Evolutionary conservation across 2,888 invertebrate genomes (phyloP).

Genomic region (Lissonota sp.): DNA sequence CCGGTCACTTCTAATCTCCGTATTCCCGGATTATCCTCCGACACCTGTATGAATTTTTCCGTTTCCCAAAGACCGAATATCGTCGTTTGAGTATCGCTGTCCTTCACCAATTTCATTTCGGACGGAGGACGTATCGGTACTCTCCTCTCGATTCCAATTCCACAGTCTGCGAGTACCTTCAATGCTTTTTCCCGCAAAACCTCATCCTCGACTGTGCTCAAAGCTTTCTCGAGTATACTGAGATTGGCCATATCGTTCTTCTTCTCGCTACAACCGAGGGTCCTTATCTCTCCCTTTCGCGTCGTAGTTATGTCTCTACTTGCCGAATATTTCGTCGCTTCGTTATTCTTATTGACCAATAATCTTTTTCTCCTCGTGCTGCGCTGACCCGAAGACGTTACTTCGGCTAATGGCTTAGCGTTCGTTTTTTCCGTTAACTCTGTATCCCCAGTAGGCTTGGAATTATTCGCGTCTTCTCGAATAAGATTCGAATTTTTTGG

Average conservation of each 20-base stretch:
- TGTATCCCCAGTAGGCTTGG: neutral
- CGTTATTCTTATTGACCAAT: neutral
- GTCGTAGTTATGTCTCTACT: neutral
- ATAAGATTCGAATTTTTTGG: neutral
- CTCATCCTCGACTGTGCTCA: conserved; percentile 73
- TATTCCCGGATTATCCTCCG: conserved; percentile 6
- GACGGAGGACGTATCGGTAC: conserved; percentile 67
- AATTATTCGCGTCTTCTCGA: too few species aligned
- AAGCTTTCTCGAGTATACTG: conserved; percentile 74
- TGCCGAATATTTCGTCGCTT: neutral
- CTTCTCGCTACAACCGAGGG: conserved; percentile 5
- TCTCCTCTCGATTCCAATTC: conserved; percentile 71
- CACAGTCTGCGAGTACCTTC: conserved; percentile 76
- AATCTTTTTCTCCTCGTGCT: conserved; percentile 1
- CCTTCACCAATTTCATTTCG: conserved; percentile 63
- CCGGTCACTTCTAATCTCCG: conserved; percentile 33
- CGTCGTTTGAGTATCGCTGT: conserved; percentile 74
- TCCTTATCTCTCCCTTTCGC: neutral
- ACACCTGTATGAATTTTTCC: conserved; percentile 50
- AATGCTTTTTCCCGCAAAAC: conserved; percentile 75
- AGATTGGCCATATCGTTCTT: conserved; percentile 63
- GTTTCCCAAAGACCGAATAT: conserved; percentile 71
- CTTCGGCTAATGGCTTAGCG: too few species aligned
- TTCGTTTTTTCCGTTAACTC: neutral
- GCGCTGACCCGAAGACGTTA: neutral